These are phyloP conservation scores for Dermatemys mawii DNA, from an alignment of 2,113 vertebrate species.

Conservation along the genomic window DNA sequence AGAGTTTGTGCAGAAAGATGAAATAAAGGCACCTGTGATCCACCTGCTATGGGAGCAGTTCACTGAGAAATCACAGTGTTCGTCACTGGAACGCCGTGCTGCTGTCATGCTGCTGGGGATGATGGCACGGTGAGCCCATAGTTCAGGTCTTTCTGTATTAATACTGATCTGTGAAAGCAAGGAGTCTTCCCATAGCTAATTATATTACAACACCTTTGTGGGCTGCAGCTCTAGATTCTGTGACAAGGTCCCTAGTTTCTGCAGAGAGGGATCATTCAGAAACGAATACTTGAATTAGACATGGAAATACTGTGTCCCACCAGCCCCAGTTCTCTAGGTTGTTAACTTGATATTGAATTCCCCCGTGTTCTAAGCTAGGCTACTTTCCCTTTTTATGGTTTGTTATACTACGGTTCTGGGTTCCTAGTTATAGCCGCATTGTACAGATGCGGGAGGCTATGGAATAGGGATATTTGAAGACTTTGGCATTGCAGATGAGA, in stretches of 20 bases:
- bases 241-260: not conserved
- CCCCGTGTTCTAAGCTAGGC: not conserved
- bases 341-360: not conserved
- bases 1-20: slow-evolving; percentile 90
- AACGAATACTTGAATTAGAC: not conserved
- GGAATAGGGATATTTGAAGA: slow-evolving; percentile 16
- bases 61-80: slow-evolving; percentile 85
- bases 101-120: slow-evolving; percentile 92
- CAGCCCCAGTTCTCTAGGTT: fast-evolving
- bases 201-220: not conserved
- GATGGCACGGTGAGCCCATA: slow-evolving; percentile 87
- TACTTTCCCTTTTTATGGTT: not conserved
- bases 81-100: slow-evolving; percentile 80
- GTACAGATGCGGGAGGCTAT: slow-evolving; percentile 1
- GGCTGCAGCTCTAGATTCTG: not conserved
- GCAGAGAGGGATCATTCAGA: not conserved
- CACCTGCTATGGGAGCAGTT: slow-evolving; percentile 93
- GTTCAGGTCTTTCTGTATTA: not conserved
- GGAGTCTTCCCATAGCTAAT: not conserved
- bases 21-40: slow-evolving; percentile 85
- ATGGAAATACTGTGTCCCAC: not conserved
- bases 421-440: slow-evolving; percentile 25
- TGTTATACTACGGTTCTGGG: not conserved
- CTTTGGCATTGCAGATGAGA: not conserved
- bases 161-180: not conserved